phyloP scores from a whole-genome alignment of 2,113 vertebrate species.

The Salvelinus fontinalis region DNA sequence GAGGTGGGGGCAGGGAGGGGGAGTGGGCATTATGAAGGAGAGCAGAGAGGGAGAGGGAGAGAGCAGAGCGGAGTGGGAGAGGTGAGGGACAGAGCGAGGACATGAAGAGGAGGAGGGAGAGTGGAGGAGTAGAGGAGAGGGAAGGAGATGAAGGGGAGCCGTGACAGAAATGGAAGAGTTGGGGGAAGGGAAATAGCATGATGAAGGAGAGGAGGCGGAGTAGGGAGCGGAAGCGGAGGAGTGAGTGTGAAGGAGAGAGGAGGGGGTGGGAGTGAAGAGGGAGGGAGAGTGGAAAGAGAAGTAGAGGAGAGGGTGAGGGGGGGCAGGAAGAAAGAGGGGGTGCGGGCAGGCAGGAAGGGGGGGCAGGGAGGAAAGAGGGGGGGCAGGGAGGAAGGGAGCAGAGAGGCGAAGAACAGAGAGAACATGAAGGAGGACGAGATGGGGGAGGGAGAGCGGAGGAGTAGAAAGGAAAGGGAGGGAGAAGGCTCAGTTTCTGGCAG shows the following conservation, averaged over 20 bases:
- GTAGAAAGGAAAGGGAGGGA: conserved; percentile 26
- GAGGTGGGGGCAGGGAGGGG: conserved; percentile 9
- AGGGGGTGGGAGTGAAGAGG: neutral
- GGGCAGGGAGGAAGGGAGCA: neutral
- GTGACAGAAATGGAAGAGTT: neutral
- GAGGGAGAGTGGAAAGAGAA: neutral
- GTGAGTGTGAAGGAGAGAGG: neutral
- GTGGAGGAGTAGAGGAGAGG: conserved; percentile 3
- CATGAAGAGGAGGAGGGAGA: conserved; percentile 3
- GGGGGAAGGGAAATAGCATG: neutral
- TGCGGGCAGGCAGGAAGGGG: neutral
- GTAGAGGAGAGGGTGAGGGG: neutral
- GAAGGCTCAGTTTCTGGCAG: conserved; percentile 69
- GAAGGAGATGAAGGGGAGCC: conserved; percentile 18
- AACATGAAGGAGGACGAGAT: neutral
- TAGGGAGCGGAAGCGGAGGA: conserved; percentile 36
- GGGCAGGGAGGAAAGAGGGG: conserved; percentile 33
- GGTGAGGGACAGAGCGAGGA: conserved; percentile 1
- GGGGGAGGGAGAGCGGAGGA: neutral
- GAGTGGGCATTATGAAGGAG: conserved; percentile 20
- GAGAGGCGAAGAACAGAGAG: neutral
- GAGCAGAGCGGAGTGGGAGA: conserved; percentile 27
- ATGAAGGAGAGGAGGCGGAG: conserved; percentile 47
- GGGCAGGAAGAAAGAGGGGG: neutral
- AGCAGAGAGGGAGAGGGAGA: conserved; percentile 11